A percentile compares a stretch with the other conserved stretches of the same genome.
These are phyloP conservation scores for Xylophagus ater DNA, from an alignment of 2,888 invertebrate species.

Conservation along the genomic window DNA sequence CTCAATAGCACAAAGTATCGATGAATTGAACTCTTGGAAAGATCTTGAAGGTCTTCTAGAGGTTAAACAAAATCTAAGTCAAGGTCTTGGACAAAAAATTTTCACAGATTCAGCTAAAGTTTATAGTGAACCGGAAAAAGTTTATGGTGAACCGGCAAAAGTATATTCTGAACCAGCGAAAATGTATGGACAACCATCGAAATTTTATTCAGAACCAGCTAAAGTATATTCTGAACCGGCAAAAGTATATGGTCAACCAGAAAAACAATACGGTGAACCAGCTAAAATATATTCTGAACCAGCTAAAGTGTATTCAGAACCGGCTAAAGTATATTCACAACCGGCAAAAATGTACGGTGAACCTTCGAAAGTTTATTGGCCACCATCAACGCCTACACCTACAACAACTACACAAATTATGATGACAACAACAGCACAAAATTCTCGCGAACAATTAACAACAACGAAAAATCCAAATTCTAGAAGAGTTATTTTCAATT, in stretches of 20 bases:
- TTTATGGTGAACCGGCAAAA: constrained; percentile 45
- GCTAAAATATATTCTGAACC: constrained; percentile 48
- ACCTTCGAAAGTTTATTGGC: constrained; percentile 44
- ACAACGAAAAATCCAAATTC: constrained; percentile 20
- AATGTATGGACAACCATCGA: constrained; percentile 42
- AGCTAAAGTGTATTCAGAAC: constrained; percentile 48
- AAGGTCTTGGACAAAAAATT: constrained; percentile 30
- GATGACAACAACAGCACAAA: constrained; percentile 17
- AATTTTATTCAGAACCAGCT: constrained; percentile 48
- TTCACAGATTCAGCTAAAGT: constrained; percentile 45
- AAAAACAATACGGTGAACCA: constrained; percentile 42
- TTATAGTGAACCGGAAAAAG: constrained; percentile 44
- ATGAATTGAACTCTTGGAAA: constrained; percentile 28
- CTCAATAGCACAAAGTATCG: constrained; percentile 40
- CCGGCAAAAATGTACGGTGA: constrained; percentile 47
- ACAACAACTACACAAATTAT: constrained; percentile 20
- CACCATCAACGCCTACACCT: constrained; percentile 20
- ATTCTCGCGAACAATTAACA: constrained; percentile 7
- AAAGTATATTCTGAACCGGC: constrained; percentile 49
- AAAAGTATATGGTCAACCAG: constrained; percentile 43
- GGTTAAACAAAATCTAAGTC: constrained; percentile 33
- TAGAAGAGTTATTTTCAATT: constrained; percentile 36
- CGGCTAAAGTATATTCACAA: constrained; percentile 45
- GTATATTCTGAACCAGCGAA: constrained; percentile 43
- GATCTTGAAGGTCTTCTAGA: constrained; percentile 28